Evolutionary conservation across 1,140 invertebrate genomes (phyloP).

Genomic region (Goniozus legneri): DNA sequence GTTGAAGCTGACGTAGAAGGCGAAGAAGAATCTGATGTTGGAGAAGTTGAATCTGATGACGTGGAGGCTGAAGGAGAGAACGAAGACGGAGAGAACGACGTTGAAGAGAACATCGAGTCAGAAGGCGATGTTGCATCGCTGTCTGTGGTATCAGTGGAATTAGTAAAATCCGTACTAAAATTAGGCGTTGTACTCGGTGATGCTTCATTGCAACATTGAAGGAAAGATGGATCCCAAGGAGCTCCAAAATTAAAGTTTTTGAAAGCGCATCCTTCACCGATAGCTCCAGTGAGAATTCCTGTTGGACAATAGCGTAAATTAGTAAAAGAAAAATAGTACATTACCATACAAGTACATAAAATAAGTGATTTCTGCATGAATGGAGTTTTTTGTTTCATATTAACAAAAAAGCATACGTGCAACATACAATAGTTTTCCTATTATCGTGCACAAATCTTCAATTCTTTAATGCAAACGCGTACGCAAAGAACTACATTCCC

Average conservation of each 20-base stretch:
- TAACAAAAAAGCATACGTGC: no score
- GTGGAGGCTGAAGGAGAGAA: neutral
- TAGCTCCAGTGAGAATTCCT: constrained; percentile 49
- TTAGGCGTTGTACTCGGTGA: constrained; percentile 22
- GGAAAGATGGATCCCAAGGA: constrained; percentile 57
- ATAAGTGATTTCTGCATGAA: no score
- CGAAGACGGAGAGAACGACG: neutral
- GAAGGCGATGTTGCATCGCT: constrained; percentile 8
- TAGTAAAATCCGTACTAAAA: constrained; percentile 6
- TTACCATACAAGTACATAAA: no score
- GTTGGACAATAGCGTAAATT: constrained; percentile 9
- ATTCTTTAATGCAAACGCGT: no score
- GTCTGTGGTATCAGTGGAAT: constrained; percentile 12
- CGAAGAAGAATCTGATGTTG: neutral
- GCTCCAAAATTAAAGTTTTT: constrained; percentile 51
- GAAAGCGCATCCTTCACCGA: constrained; percentile 52
- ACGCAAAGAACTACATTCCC: neutral
- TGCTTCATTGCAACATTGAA: constrained; percentile 54
- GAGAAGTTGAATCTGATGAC: neutral
- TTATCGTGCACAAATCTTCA: no score
- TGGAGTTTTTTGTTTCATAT: no score
- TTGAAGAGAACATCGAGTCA: neutral
- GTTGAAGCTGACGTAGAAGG: neutral
- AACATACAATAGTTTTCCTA: no score
- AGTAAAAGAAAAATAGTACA: no score